Evolutionary conservation across 2,113 vertebrate species (phyloP).

Genomic region (Sminthopsis crassicaudata): DNA sequence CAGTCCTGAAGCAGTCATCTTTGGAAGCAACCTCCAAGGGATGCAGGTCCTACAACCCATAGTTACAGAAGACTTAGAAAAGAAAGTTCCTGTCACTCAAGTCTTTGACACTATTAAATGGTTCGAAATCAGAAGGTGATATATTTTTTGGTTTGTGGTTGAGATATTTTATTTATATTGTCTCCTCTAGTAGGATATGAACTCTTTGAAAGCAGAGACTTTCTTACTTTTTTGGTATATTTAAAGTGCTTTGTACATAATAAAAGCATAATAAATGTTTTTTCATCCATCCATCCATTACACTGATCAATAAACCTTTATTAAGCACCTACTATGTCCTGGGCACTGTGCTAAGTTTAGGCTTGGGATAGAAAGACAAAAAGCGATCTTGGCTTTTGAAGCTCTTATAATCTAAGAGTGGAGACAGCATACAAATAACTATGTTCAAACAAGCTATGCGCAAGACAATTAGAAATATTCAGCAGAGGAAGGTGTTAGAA

Average conservation of each 20-base stretch:
- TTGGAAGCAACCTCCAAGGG: background rate
- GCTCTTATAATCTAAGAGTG: background rate
- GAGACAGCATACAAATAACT: background rate
- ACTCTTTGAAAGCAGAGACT: background rate
- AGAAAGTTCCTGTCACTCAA: background rate
- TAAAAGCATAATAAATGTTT: background rate
- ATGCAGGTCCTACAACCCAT: background rate
- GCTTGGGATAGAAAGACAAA: background rate
- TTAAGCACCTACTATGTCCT: background rate
- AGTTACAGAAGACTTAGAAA: background rate
- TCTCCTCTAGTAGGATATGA: background rate
- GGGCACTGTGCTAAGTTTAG: too few relatives aligned
- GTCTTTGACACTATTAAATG: background rate
- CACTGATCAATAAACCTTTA: background rate
- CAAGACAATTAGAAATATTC: background rate
- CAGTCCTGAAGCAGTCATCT: background rate
- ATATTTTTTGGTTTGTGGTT: background rate
- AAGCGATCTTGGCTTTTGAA: background rate
- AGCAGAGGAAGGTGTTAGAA: background rate
- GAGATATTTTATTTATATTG: background rate
- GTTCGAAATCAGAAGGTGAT: background rate
- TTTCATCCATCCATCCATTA: background rate
- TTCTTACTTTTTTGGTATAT: background rate
- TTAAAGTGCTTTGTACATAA: background rate
- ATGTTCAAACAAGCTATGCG: too few relatives aligned